These are phyloP conservation scores for Calonectris borealis DNA, from an alignment of 2,113 vertebrate species.

Conservation along the genomic window DNA sequence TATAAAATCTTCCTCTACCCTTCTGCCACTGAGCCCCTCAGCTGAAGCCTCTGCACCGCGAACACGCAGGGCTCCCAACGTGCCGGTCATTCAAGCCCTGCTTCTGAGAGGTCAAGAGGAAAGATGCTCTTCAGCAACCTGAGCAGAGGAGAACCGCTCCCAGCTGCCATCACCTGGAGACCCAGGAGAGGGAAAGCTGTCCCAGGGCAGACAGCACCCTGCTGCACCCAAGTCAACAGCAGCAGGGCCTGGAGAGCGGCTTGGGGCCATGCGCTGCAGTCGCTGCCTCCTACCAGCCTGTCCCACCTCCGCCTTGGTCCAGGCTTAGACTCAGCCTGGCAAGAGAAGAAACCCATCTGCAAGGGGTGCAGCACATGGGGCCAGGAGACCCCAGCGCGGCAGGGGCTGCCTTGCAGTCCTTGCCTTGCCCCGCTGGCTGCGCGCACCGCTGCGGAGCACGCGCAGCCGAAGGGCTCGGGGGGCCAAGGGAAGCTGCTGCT, in stretches of 20 bases:
- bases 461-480: not conserved
- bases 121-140: not conserved
- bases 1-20: not conserved
- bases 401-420: not conserved
- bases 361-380: not conserved
- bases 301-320: not conserved
- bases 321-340: not conserved
- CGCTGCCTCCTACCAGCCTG: not conserved
- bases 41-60: not conserved
- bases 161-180: not conserved
- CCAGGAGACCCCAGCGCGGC: not conserved
- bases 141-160: not conserved
- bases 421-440: not conserved
- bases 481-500: not conserved
- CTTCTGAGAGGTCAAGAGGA: not conserved
- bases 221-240: not conserved
- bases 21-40: not conserved
- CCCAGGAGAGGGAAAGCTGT: not conserved
- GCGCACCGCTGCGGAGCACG: not conserved
- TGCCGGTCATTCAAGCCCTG: not conserved
- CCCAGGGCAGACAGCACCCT: not conserved
- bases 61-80: fast-evolving
- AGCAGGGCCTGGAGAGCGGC: not conserved
- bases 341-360: not conserved
- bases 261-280: not conserved